phyloP scores from a whole-genome alignment of 2,888 invertebrate species.

The Polietes domitor region DNA sequence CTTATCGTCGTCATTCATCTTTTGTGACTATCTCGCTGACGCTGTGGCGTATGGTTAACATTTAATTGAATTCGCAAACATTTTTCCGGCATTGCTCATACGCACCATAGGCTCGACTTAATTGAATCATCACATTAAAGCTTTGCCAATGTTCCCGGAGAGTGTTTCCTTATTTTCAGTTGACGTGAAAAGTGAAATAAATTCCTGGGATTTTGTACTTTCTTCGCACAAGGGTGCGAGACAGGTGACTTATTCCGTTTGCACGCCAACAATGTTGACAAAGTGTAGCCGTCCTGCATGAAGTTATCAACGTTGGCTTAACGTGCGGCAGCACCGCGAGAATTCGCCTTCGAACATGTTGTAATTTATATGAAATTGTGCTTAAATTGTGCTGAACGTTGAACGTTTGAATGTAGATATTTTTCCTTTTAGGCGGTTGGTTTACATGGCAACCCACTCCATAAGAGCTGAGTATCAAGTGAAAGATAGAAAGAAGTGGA shows the following conservation, averaged over 20 bases:
- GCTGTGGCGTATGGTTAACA: neutral
- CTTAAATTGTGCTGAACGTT: too few species aligned
- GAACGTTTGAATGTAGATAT: too few species aligned
- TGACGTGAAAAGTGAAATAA: too few species aligned
- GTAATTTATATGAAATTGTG: neutral
- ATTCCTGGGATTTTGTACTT: neutral
- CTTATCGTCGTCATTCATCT: neutral
- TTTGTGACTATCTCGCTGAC: neutral
- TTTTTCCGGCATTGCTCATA: neutral
- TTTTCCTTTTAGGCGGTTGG: too few species aligned
- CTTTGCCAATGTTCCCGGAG: neutral
- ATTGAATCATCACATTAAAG: constrained; percentile 5
- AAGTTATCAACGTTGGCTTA: neutral
- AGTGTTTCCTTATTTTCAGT: neutral
- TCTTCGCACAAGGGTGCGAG: neutral
- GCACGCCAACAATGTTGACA: neutral
- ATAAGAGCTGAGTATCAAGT: too few species aligned
- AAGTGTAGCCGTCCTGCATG: neutral
- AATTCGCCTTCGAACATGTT: neutral
- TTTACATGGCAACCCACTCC: too few species aligned
- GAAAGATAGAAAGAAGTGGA: too few species aligned
- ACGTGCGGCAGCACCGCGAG: neutral
- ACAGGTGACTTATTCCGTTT: neutral
- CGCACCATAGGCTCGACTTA: neutral
- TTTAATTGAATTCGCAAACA: constrained; percentile 32